These are phyloP conservation scores for Rhinoraja longicauda DNA, from an alignment of 2,797 vertebrate species.

Conservation along the genomic window DNA sequence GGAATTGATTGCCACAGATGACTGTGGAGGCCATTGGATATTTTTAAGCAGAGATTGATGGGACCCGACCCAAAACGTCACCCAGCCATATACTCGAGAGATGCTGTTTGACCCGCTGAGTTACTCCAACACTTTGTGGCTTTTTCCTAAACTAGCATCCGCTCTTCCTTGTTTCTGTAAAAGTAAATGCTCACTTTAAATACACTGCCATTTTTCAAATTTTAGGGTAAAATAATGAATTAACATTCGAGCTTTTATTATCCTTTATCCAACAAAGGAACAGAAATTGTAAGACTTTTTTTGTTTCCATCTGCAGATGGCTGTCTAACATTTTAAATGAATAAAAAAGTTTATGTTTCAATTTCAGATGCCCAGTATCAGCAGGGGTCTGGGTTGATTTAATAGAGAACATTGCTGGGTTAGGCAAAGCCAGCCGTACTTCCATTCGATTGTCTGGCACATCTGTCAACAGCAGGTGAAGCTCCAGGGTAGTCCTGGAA, in stretches of 20 bases:
- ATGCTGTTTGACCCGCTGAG: too few species aligned
- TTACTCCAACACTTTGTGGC: too few species aligned
- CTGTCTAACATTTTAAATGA: neutral
- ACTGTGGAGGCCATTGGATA: too few species aligned
- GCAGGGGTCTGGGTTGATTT: neutral
- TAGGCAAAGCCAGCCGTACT: neutral
- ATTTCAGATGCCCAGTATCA: neutral
- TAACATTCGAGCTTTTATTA: neutral
- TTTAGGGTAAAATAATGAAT: neutral
- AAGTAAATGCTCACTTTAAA: neutral
- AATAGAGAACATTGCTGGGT: neutral
- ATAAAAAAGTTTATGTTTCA: neutral
- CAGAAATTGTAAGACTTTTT: neutral
- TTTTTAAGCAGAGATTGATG: too few species aligned
- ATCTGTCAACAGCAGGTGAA: neutral
- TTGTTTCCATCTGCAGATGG: neutral
- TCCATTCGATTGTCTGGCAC: neutral
- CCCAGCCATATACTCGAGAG: too few species aligned
- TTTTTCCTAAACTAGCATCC: too few species aligned
- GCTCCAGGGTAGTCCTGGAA: neutral
- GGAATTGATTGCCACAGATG: too few species aligned
- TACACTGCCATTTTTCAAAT: neutral
- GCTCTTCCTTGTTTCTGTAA: neutral
- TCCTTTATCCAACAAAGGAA: neutral
- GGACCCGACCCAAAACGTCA: too few species aligned